A percentile compares a stretch with the other conserved stretches of the same genome.
Conservation (phyloP, 2,888 invertebrate genomes). For the Julus scanicus region DNA sequence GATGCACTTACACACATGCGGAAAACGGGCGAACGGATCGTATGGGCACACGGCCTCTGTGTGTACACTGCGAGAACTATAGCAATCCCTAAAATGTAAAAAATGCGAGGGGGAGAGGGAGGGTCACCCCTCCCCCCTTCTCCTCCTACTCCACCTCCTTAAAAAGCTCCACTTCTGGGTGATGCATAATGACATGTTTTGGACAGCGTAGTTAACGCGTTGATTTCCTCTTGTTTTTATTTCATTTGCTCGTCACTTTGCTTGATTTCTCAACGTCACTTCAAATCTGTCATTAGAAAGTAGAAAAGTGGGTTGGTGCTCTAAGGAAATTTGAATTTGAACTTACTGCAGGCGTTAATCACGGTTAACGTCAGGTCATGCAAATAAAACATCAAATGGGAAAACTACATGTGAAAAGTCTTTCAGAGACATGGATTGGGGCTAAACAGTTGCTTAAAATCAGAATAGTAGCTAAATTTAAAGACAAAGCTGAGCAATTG, state of each 20-base stretch:
- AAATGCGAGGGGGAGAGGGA: background rate
- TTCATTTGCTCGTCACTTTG: background rate
- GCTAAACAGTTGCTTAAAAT: background rate
- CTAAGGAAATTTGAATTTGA: background rate
- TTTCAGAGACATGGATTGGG: background rate
- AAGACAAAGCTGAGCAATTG: no score
- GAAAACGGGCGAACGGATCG: background rate
- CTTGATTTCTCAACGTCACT: background rate
- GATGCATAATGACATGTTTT: background rate
- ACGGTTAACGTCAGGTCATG: background rate
- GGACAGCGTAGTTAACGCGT: background rate
- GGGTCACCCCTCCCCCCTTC: background rate
- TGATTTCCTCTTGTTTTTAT: slow-evolving; percentile 17
- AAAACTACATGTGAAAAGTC: background rate
- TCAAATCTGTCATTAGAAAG: background rate
- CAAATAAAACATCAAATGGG: background rate
- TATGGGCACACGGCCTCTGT: background rate
- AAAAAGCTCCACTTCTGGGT: background rate
- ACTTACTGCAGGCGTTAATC: background rate
- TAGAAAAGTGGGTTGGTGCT: background rate
- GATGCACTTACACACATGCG: slow-evolving; percentile 49
- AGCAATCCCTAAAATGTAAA: background rate
- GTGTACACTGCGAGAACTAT: background rate
- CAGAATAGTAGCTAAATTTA: no score
- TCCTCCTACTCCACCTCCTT: background rate